Evolutionary conservation across 2,888 invertebrate genomes (phyloP), one percentile per base, ranked within the genome.

Genomic region (Dicyrtoma fusca): DNA sequence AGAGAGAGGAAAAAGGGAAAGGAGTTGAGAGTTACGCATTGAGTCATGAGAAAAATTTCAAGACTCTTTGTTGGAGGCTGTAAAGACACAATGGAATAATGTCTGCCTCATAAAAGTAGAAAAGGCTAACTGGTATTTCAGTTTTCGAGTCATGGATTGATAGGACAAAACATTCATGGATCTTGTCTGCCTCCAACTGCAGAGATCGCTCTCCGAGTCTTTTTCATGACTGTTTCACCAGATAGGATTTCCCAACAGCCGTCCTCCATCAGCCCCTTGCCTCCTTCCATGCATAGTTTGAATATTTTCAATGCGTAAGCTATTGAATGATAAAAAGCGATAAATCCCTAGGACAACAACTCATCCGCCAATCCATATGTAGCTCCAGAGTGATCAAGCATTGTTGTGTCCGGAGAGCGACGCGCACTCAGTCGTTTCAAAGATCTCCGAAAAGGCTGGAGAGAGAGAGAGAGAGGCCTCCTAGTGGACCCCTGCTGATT

Each of bases 401-500:
- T 53, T 14, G 53, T 53, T 53, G 11, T 53, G 13, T 19, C 11
- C 17, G 6, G n/a, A n/a, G 19, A 49, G 6, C 13, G 49, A 49
- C 49, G 49, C 49, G 19, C n/a, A 8, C 4, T 45, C 45, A 19
- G 10, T n/a, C n/a, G n/a, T n/a, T 55, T 11, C 21, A 59, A 59
- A 59, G n/a, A 21, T 11, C 17, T 42, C 45, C 19, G 25, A 59
- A 59, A 25, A 63, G n/a, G 42, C n/a, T 51, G 49, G 51, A 66
- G 47, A 66, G n/a, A 51, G 61, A 57, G 13, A 11, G 61, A 49
- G 69, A 42, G 19, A 11, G n/a, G n/a, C n/a, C n/a, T n/a, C n/a
- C n/a, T n/a, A n/a, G 57, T 59, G 53, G 69, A 64, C 65, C 69
- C 69, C 74, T 69, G 72, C 74, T 70, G 74, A 64, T 72, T 70